A percentile compares a stretch with the other conserved stretches of the same genome.
Evolutionary conservation across 2,113 vertebrate species (phyloP).

Genomic region (Cynoglossus semilaevis): DNA sequence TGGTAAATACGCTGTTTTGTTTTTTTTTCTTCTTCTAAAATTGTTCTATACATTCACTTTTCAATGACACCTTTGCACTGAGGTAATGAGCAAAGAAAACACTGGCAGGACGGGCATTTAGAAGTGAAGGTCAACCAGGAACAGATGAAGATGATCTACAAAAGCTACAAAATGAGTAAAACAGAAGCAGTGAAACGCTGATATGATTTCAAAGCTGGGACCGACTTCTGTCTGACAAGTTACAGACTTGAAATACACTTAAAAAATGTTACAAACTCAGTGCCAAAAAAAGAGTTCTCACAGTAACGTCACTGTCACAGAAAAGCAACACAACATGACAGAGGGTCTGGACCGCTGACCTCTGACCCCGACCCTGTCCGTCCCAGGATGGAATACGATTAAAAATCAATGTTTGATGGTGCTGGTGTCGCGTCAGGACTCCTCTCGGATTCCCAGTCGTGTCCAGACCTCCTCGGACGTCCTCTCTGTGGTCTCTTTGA

Average conservation of each 20-base stretch:
- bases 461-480: slow-evolving; percentile 11
- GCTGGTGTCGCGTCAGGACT: slow-evolving; percentile 55
- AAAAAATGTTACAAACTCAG: slow-evolving; percentile 51
- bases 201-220: slow-evolving; percentile 52
- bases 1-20: not conserved
- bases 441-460: slow-evolving; percentile 32
- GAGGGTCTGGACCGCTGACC: no score
- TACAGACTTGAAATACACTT: slow-evolving; percentile 27
- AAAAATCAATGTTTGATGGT: slow-evolving; percentile 19
- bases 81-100: slow-evolving; percentile 35
- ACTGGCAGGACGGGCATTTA: slow-evolving; percentile 35
- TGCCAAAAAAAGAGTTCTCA: slow-evolving; percentile 44
- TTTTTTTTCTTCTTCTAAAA: slow-evolving; percentile 11
- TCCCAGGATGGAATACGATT: not conserved
- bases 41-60: slow-evolving; percentile 60
- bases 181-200: slow-evolving; percentile 17
- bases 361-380: slow-evolving; percentile 2
- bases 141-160: not conserved
- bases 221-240: slow-evolving; percentile 1
- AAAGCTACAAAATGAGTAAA: not conserved
- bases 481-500: slow-evolving; percentile 24
- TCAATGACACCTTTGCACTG: slow-evolving; percentile 36
- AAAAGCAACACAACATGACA: slow-evolving; percentile 35
- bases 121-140: not conserved
- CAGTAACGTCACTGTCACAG: slow-evolving; percentile 47